A percentile compares a stretch with the other conserved stretches of the same genome.
phyloP scores from a whole-genome alignment of 2,888 invertebrate species.

The Liodrosophila aerea region DNA sequence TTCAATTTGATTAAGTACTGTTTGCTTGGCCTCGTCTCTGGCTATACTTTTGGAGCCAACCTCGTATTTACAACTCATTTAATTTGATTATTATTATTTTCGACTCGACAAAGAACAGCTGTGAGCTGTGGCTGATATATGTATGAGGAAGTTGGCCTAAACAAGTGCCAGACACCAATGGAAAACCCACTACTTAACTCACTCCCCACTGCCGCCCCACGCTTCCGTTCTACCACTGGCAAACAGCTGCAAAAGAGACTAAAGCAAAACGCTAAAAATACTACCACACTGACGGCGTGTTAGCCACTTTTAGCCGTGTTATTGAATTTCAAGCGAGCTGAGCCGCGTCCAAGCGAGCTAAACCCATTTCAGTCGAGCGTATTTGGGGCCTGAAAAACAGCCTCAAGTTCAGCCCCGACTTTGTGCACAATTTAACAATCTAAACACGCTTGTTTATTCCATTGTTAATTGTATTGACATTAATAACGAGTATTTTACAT shows the following conservation, averaged over 20 bases:
- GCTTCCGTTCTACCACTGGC: too few species aligned
- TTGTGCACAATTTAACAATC: conserved; percentile 23
- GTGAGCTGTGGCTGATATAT: not conserved
- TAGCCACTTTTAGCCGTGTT: conserved; percentile 52
- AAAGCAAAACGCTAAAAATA: too few species aligned
- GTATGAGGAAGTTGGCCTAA: conserved; percentile 2
- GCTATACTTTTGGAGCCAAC: too few species aligned
- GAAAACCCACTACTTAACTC: too few species aligned
- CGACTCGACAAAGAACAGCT: not conserved
- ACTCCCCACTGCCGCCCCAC: too few species aligned
- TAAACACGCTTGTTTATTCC: conserved; percentile 18
- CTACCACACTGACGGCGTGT: conserved; percentile 18
- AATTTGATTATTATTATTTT: not conserved
- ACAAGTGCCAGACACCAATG: too few species aligned
- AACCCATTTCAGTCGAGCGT: conserved; percentile 7
- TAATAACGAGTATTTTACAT: not conserved
- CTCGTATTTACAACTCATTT: not conserved
- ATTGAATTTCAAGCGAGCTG: conserved; percentile 61
- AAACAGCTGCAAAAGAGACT: too few species aligned
- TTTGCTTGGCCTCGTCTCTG: not conserved
- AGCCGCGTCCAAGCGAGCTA: conserved; percentile 17
- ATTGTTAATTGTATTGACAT: conserved; percentile 15
- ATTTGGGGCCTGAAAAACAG: conserved; percentile 8
- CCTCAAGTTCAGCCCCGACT: not conserved
- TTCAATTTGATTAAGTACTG: not conserved